Evolutionary conservation across 2,797 vertebrate genomes (phyloP), one percentile per base, ranked within the genome.

Genomic region (Sebastes itinus): DNA sequence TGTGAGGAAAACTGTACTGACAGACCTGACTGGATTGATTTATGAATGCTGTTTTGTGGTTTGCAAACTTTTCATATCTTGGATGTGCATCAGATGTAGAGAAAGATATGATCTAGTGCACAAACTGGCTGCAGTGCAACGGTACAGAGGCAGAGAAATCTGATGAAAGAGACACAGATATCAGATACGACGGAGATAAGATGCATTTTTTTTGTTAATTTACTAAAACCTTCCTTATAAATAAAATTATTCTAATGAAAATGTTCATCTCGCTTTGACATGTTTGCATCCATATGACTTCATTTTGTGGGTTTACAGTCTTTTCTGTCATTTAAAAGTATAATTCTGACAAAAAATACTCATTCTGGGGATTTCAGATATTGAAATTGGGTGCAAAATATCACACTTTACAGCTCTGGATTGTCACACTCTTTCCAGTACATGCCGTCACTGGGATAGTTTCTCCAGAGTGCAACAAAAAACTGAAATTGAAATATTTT

Each of bases 211-310:
- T 42, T 46, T 46, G 16, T 46, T 46, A 10, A 46, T 46, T 18
- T 46, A 46, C 42, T 7, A 46, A 46, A 46, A 46, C 42, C 16
- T 10, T 27, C 2, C 5, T 7, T 12, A 12, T 16, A 0, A 3
- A 6, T 0, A 1, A 60, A 71, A 64, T 13, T 1, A 13, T 10
- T 27, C 7, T 3, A 7, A 13, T 16, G 1, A 16, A 65, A 25
- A 22, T 10, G 0, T 1, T 5, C 8, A 13, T 12, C 9, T 2
- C 0, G 0, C 33, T 38, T 58, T 35, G 4, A 27, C 35, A n/a
- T 7, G 0, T 16, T 6, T 46, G 42, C 16, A 18, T 23, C 3
- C 20, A 58, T 0, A 11, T 30, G 13, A 11, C 27, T 25, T 7
- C 14, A 7, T 71, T 71, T 60, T 63, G 8, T 49, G 20, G 12